Conservation (phyloP, 2,888 invertebrate genomes). For the Ptychoptera albimana region DNA sequence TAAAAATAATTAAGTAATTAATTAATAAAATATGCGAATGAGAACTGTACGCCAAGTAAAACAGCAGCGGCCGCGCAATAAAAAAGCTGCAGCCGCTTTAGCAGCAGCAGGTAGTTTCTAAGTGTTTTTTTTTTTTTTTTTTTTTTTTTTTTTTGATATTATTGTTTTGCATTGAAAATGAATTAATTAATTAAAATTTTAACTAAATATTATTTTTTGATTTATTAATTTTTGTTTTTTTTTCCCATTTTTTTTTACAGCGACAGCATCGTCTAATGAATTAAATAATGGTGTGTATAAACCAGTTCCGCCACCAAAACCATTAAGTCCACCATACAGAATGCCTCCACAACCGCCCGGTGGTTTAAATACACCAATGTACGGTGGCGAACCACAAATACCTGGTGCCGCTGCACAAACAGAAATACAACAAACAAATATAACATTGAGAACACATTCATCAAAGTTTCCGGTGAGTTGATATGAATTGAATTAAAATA, state of each 20-base stretch:
- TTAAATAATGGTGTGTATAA: constrained; percentile 36
- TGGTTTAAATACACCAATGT: constrained; percentile 37
- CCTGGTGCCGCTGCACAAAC: constrained; percentile 30
- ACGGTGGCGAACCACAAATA: constrained; percentile 22
- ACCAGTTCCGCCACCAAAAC: constrained; percentile 41
- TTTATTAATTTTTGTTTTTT: constrained; percentile 17
- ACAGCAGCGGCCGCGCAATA: constrained; percentile 33
- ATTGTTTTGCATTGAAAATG: not conserved
- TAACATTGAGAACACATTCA: constrained; percentile 52
- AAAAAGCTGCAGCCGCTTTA: constrained; percentile 3
- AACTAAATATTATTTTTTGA: not conserved
- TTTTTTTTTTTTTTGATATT: no score
- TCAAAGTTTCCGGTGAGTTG: constrained; percentile 61
- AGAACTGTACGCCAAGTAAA: constrained; percentile 58
- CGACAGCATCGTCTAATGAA: constrained; percentile 23
- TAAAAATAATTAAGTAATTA: no score
- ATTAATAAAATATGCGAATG: constrained; percentile 12
- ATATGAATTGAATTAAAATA: no score
- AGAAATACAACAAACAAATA: constrained; percentile 19
- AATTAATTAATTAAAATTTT: not conserved
- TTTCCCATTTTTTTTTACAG: constrained; percentile 32
- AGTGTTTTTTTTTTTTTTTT: no score
- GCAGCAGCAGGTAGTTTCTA: no score
- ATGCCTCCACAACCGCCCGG: constrained; percentile 51
- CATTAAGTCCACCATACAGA: constrained; percentile 44